Conservation (phyloP, 1,140 invertebrate species). For the Leptonema lineaticorne region DNA sequence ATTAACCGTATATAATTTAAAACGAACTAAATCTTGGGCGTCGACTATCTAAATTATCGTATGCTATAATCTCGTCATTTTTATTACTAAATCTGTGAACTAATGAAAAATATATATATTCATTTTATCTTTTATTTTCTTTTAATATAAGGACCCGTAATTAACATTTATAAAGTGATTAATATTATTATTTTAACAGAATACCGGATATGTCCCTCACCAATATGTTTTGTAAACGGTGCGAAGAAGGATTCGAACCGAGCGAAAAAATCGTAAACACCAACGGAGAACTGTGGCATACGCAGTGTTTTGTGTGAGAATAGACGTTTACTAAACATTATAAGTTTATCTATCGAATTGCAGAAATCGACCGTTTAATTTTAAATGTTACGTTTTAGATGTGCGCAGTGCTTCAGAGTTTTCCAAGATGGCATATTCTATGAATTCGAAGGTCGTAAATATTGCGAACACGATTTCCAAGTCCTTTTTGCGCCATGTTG, state of each 20-base stretch:
- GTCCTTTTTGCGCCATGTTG: constrained; percentile 98
- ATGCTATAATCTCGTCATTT: no score
- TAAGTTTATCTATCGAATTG: not conserved
- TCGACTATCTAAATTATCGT: no score
- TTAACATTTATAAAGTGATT: no score
- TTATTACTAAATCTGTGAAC: no score
- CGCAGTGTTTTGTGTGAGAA: constrained; percentile 98
- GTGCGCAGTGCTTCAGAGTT: constrained; percentile 97
- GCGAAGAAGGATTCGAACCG: constrained; percentile 89
- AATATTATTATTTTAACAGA: constrained; percentile 62
- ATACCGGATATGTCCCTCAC: constrained; percentile 78
- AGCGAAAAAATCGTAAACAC: constrained; percentile 99
- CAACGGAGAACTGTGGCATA: constrained; percentile 97
- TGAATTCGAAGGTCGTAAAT: constrained; percentile 98
- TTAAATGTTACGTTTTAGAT: constrained; percentile 62
- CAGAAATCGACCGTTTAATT: not conserved
- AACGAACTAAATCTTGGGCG: no score
- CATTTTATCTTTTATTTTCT: no score
- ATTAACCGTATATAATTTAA: no score
- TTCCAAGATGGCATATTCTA: constrained; percentile 98
- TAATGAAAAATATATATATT: no score
- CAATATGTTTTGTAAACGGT: constrained; percentile 91
- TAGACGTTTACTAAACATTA: not conserved
- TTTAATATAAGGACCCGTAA: no score
- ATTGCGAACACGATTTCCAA: constrained; percentile 99